Evolutionary conservation across 1,140 invertebrate genomes (phyloP), one percentile per base, ranked within the genome.

Genomic region (Neodiprion virginianus): DNA sequence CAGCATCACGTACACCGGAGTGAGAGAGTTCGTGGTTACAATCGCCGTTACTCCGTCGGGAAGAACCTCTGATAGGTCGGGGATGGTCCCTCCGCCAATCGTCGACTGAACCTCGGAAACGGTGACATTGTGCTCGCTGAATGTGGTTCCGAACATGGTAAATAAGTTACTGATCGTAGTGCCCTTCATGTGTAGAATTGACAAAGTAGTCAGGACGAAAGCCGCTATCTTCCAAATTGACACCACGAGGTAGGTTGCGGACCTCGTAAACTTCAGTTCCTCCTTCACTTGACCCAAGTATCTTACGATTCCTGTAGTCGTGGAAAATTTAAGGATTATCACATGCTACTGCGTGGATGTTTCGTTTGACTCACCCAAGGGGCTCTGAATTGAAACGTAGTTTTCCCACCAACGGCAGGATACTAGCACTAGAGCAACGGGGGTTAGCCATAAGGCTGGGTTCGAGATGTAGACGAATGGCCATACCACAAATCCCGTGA

Each of bases 381-480:
- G 84, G 75, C 90, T 91, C 72, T 89, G 87, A 77, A 87, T 88
- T 75, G 92, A 91, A 12, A 93, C 90, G 83, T 92, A 97, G 87
- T 97, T 97, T 82, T 95, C 93, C 96, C 95, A 97, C 93, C 95
- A 97, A 23, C 94, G 92, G 74, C 92, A 89, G 1, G 95, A 96
- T n/a, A 94, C 91, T 7, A 95, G 87, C 67, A 95, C 80, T 1
- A 94, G 82, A 1, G 93, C 88, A 1, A 94, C 77, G 12, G 94
- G 93, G 69, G 95, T 89, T 11, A 92, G 81, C 89, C 92, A 95
- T 12, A 89, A 79, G 53, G 83, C 78, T n/a, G 83, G 77, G 17
- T 85, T 82, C 9, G 53, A 81, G 5, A 81, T 71, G 72, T 88
- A 86, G 53, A 90, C 81, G 5, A 92, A 75, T 23, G 93, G 93